These are phyloP conservation scores for Cybosia mesomella DNA, from an alignment of 2,888 invertebrate genomes.

Conservation along the genomic window DNA sequence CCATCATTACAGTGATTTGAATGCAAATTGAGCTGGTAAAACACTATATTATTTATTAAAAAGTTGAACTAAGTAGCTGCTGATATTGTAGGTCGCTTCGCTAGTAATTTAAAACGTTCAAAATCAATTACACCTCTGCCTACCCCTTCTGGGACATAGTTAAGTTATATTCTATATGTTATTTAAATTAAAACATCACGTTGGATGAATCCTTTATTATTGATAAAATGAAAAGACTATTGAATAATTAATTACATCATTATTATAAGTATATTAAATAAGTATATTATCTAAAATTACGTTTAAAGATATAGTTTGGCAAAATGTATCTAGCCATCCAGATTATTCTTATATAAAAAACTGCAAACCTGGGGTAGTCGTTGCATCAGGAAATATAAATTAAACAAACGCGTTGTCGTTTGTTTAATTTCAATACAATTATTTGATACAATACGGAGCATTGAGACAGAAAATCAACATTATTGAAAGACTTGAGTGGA, in stretches of 20 bases:
- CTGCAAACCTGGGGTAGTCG: background rate
- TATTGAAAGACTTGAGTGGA: background rate
- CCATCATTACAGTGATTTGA: background rate
- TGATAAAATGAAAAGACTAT: constrained; percentile 10
- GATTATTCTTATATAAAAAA: background rate
- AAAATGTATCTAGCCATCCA: background rate
- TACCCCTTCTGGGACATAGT: too few relatives aligned
- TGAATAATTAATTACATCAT: constrained; percentile 5
- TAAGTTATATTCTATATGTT: too few relatives aligned
- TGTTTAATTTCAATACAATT: too few relatives aligned
- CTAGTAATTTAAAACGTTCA: too few relatives aligned
- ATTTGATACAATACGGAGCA: too few relatives aligned
- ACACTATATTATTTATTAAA: too few relatives aligned
- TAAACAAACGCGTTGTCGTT: too few relatives aligned
- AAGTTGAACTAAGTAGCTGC: background rate
- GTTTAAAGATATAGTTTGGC: background rate
- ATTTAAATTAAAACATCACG: background rate
- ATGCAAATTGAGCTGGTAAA: background rate
- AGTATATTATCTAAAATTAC: background rate
- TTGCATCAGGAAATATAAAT: background rate
- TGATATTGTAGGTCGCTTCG: background rate
- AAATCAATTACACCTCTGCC: too few relatives aligned
- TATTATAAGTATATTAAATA: constrained; percentile 3
- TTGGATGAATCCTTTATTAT: constrained; percentile 12
- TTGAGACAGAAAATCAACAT: background rate